Evolutionary conservation across 2,113 vertebrate genomes (phyloP).

Genomic region (Macroglossus sobrinus): DNA sequence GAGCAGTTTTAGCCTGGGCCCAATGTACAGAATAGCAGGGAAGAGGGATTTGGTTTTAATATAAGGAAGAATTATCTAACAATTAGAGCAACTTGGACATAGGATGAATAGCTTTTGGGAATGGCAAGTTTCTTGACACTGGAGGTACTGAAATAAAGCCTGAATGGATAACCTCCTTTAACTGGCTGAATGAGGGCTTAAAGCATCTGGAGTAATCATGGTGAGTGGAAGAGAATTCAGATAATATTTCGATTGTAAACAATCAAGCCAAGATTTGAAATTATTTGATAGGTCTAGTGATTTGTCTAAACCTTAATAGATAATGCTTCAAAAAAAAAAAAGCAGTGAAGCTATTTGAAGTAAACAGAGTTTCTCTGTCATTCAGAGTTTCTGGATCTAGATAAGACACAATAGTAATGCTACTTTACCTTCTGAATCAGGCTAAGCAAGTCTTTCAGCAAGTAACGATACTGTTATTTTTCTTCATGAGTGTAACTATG

Average conservation of each 20-base stretch:
- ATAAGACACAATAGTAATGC: not conserved
- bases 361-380: conserved; percentile 32
- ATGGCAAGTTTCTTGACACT: not conserved
- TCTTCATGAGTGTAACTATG: not conserved
- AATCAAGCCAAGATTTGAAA: conserved; percentile 34
- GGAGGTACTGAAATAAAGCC: not conserved
- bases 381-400: not conserved
- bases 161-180: not conserved
- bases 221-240: conserved; percentile 40
- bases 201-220: not conserved
- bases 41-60: conserved; percentile 8
- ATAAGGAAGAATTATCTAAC: not conserved
- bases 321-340: not conserved
- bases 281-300: conserved; percentile 1
- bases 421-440: not conserved
- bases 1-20: not conserved
- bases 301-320: conserved; percentile 18
- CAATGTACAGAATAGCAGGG: not conserved
- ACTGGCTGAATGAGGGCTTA: not conserved
- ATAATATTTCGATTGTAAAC: conserved; percentile 31
- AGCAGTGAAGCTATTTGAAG: not conserved
- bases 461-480: not conserved
- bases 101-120: not conserved
- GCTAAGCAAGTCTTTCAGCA: not conserved
- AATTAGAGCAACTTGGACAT: not conserved